A percentile compares a stretch with the other conserved stretches of the same genome.
phyloP scores from a whole-genome alignment of 2,113 vertebrate species.

The Dipodomys stephensi region DNA sequence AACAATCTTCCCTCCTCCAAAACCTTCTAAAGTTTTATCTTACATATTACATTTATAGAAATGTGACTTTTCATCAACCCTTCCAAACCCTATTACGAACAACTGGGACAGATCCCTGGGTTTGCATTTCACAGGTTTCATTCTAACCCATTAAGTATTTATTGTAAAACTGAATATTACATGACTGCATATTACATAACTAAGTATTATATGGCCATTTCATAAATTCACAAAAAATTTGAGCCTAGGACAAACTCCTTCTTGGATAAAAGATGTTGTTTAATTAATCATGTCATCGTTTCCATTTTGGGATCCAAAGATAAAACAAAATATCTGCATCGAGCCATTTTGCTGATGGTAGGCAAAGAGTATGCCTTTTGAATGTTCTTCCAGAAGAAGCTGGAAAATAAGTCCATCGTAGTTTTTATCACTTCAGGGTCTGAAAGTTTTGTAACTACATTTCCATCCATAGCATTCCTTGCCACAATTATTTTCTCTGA shows the following conservation, averaged over 20 bases:
- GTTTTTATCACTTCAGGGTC: conserved; percentile 29
- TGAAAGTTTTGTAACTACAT: conserved; percentile 52
- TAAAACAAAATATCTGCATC: conserved; percentile 56
- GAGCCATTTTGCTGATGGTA: conserved; percentile 48
- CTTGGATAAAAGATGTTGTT: conserved; percentile 69
- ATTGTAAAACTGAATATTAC: conserved; percentile 76
- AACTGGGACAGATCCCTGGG: conserved; percentile 18
- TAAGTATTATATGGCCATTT: conserved; percentile 71
- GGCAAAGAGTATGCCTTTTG: background rate
- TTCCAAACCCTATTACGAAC: conserved; percentile 52
- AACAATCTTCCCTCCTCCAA: background rate
- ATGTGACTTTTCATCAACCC: conserved; percentile 21
- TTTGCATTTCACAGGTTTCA: conserved; percentile 71
- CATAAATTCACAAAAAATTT: conserved; percentile 74
- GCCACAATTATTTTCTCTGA: conserved; percentile 5
- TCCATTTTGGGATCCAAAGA: conserved; percentile 66
- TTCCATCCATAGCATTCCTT: background rate
- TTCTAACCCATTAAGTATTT: conserved; percentile 80
- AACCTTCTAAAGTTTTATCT: conserved; percentile 14
- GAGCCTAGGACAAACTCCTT: conserved; percentile 71
- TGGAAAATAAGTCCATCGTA: conserved; percentile 19
- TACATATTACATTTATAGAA: conserved; percentile 14
- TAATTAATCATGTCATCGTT: conserved; percentile 76
- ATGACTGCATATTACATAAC: conserved; percentile 74
- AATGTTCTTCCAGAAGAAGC: conserved; percentile 45